Evolutionary conservation across 1,140 invertebrate species (phyloP).

Genomic region (Colletes gigas): DNA sequence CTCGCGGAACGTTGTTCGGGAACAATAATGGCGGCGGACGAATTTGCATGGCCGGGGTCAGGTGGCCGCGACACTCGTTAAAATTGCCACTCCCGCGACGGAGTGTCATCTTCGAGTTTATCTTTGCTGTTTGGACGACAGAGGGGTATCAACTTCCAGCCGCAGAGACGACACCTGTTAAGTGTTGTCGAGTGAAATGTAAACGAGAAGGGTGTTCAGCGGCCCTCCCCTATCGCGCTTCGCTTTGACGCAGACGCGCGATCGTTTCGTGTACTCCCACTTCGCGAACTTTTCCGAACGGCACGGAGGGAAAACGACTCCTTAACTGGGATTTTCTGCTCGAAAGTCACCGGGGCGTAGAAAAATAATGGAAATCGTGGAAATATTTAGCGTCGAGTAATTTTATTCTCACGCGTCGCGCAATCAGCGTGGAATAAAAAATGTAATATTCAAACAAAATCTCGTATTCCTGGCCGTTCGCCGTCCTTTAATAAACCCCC

Average conservation of each 20-base stretch:
- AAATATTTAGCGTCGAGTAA: too few species aligned
- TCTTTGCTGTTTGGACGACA: slow-evolving; percentile 35
- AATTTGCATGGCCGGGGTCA: not conserved
- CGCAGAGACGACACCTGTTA: slow-evolving; percentile 56
- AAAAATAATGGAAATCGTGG: too few species aligned
- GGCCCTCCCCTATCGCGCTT: not conserved
- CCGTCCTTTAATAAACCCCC: too few species aligned
- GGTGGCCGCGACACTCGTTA: not conserved
- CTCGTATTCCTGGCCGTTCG: too few species aligned
- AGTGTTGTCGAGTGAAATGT: slow-evolving; percentile 57
- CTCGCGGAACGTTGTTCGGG: too few species aligned
- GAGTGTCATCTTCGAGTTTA: not conserved
- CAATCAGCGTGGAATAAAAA: too few species aligned
- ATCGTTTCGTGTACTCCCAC: not conserved
- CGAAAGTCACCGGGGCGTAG: too few species aligned
- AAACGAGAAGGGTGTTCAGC: slow-evolving; percentile 47
- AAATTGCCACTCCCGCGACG: not conserved
- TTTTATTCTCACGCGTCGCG: too few species aligned
- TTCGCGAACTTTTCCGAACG: too few species aligned
- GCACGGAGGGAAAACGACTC: too few species aligned
- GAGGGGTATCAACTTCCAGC: slow-evolving; percentile 32
- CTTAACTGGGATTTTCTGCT: too few species aligned
- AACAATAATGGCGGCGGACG: not conserved
- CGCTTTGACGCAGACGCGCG: slow-evolving; percentile 33
- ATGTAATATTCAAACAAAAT: too few species aligned